phyloP scores from a whole-genome alignment of 2,888 invertebrate species.

The Leptopilina myrica region DNA sequence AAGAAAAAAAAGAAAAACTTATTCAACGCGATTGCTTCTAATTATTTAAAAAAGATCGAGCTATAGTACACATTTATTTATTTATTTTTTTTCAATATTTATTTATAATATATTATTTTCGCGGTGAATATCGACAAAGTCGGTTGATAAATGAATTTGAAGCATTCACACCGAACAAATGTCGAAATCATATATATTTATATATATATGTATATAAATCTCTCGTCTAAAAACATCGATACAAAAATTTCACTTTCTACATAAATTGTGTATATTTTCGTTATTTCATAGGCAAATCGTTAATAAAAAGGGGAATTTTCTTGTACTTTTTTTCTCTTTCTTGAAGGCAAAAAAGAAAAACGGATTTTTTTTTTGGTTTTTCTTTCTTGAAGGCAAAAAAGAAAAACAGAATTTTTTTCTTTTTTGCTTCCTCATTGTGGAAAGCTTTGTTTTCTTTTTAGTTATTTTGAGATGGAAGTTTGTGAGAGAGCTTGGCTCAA shows the following conservation, averaged over 20 bases:
- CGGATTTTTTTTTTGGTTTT: no score
- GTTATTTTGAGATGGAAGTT: neutral
- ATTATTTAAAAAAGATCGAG: conserved; percentile 56
- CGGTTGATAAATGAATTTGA: neutral
- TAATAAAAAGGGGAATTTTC: no score
- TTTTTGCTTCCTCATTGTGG: no score
- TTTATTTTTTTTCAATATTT: conserved; percentile 45
- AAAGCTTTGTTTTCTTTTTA: neutral
- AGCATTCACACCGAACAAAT: neutral
- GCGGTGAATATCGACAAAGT: conserved; percentile 43
- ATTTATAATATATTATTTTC: conserved; percentile 45
- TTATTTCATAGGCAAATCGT: conserved; percentile 46
- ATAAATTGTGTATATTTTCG: conserved; percentile 34
- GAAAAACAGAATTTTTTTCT: neutral
- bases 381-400: neutral
- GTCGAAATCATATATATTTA: conserved; percentile 61
- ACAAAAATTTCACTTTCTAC: conserved; percentile 62
- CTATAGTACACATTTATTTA: conserved; percentile 45
- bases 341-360: conserved; percentile 15
- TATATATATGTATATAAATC: conserved; percentile 52
- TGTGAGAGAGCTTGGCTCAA: no score
- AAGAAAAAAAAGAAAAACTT: conserved; percentile 46
- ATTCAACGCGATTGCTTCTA: conserved; percentile 58
- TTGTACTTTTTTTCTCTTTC: neutral
- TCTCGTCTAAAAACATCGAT: conserved; percentile 70